Conservation (phyloP, 2,888 invertebrate species). For the Nomada fabriciana region DNA sequence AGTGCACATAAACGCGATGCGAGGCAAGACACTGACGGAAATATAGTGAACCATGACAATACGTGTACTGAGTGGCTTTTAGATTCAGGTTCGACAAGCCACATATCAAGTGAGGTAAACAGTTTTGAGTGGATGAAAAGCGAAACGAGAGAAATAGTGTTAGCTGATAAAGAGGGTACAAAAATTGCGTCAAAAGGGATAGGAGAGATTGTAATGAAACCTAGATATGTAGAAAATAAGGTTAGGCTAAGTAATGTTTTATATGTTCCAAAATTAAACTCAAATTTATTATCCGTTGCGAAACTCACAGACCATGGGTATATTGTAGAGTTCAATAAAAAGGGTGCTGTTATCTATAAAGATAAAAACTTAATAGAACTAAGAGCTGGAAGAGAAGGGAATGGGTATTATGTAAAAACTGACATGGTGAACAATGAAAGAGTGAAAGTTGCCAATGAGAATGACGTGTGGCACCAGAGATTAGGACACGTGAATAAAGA, state of each 20-base stretch:
- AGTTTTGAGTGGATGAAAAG: constrained; percentile 9
- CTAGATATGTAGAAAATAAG: background rate
- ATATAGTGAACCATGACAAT: background rate
- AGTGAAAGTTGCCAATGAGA: background rate
- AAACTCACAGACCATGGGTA: constrained; percentile 37
- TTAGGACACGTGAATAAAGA: constrained; percentile 23
- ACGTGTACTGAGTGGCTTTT: background rate
- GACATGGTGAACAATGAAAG: background rate
- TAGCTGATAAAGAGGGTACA: constrained; percentile 25
- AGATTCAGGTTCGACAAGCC: constrained; percentile 41
- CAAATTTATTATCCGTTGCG: constrained; percentile 1
- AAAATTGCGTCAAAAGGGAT: constrained; percentile 15
- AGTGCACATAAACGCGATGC: background rate
- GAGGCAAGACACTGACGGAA: too few species aligned
- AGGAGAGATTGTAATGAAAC: constrained; percentile 16
- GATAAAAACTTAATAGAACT: background rate
- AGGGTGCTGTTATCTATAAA: constrained; percentile 17
- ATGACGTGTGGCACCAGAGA: constrained; percentile 24
- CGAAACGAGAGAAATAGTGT: background rate
- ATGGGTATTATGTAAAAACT: constrained; percentile 30
- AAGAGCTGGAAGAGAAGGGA: constrained; percentile 12
- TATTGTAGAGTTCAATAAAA: constrained; percentile 34
- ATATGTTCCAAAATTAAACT: constrained; percentile 6
- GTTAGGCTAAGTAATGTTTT: constrained; percentile 17
- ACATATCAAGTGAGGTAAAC: background rate